Evolutionary conservation across 2,888 invertebrate genomes (phyloP), one percentile per base, ranked within the genome.

Genomic region (Ormyrus thymus): DNA sequence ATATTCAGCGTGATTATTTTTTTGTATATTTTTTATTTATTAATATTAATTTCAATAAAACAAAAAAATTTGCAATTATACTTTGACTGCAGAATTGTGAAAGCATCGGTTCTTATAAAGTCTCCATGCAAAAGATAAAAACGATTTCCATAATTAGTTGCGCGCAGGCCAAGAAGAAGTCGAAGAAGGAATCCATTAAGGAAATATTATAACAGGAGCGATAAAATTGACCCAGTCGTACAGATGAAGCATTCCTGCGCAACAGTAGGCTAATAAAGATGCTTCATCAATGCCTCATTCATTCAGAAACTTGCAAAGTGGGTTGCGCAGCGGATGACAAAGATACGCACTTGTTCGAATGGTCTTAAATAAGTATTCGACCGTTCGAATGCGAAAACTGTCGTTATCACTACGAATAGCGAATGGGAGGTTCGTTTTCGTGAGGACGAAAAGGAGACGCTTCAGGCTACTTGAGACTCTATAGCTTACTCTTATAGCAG

Each of bases 211-310:
- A 62, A 77, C 15, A 51, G 55, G 46, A 73, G 65, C 55, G 77
- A 79, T 77, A 68, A 77, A 65, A 71, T 74, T 62, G 48, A 59
- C 43, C 13, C 50, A 55, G 43, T 50, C 64, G 62, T 56, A 10
- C 43, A 56, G 48, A 64, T 56, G 45, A 64, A 64, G 50, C 43
- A 70, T 70, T 76, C 11, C 29, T 50, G 76, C 55, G 69, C 69
- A 76, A 70, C 69, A 76, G 70, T 76, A 50, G 64, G 53, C 55
- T 64, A 76, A 76, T 76, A 70, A 76, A 76, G 69, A 69, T 69
- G 29, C 69, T 55, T 76, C 76, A 69, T 76, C 69, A 69, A 76
- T 76, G 76, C 69, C 56, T 76, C 76, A 70, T 70, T 76, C 76
- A 76, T 62, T 69, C 29, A 56, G 64, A 50, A 69, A 76, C 70